Evolutionary conservation across 2,113 vertebrate species (phyloP), one percentile per base, ranked within the genome.

Genomic region (Actenoides hombroni): DNA sequence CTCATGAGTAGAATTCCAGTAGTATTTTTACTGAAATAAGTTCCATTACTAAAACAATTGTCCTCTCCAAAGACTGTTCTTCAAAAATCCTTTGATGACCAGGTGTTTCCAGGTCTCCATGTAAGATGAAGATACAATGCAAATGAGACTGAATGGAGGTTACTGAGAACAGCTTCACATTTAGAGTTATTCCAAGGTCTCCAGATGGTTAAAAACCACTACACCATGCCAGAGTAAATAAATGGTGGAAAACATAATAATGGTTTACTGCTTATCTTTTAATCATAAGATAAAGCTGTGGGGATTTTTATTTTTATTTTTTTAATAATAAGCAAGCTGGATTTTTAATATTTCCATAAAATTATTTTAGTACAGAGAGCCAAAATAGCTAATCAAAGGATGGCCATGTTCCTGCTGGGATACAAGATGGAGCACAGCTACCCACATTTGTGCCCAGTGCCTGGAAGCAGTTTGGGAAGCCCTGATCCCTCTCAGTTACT

Each of bases 401-500:
- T 13, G 56, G 16, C 13, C 11, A 8, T 20, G 7, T 37, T 48
- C 31, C 63, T 73, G 18, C 8, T 5, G 6, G 33, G 68, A 76
- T 9, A 44, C 2, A 14, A 12, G 54, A 10, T 1, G 1, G 26
- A 59, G 57, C 19, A 33, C 2, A 65, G 69, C 42, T n/a, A 29
- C 53, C 19, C 39, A 6, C 19, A 5, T 9, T 19, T 28, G 19
- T 3, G 25, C 10, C 1, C 49, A 25, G 24, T 19, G 75, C 56
- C 75, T 46, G 16, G 21, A 9, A 85, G 46, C 23, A 33, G 24
- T 59, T 33, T 29, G 23, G 53, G n/a, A 57, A 76, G 35, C 53
- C 69, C n/a, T 2, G 19, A 46, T 5, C 9, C 61, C 63, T 46
- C 80, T 9, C 0, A 0, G 20, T 16, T 25, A 6, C 49, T 17